Evolutionary conservation across 2,113 vertebrate genomes (phyloP).

Genomic region (Caranx melampygus): DNA sequence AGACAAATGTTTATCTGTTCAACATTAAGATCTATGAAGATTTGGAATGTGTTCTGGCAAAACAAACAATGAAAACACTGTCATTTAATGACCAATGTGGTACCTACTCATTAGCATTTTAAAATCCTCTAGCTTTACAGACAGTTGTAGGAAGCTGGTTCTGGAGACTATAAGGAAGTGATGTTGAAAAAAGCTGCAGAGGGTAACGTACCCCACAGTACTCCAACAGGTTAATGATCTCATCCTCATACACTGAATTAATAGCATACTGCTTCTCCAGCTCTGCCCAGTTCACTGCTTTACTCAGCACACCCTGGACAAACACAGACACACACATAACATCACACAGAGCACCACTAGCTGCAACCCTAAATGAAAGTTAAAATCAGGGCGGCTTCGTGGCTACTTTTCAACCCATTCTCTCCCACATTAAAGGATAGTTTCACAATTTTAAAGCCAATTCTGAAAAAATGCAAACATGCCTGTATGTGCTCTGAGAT

Average conservation of each 20-base stretch:
- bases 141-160: neutral
- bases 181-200: neutral
- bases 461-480: no score
- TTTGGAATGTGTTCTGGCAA: neutral
- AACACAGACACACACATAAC: neutral
- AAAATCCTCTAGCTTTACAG: neutral
- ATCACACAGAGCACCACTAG: no score
- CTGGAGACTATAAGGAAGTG: neutral
- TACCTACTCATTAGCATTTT: no score
- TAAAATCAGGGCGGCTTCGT: no score
- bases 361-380: no score
- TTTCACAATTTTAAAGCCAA: no score
- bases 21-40: no score
- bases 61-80: neutral
- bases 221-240: slow-evolving; percentile 94
- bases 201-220: slow-evolving; percentile 94
- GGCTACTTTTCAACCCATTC: no score
- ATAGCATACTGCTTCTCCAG: slow-evolving; percentile 96
- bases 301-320: slow-evolving; percentile 93
- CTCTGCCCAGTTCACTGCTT: slow-evolving; percentile 96
- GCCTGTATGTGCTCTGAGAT: no score
- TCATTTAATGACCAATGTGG: no score
- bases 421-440: no score
- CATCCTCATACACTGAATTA: slow-evolving; percentile 94
- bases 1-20: neutral